Conservation (phyloP, 37 sponge, comb jelly and placozoan species). For the Hormiphora californensis region DNA sequence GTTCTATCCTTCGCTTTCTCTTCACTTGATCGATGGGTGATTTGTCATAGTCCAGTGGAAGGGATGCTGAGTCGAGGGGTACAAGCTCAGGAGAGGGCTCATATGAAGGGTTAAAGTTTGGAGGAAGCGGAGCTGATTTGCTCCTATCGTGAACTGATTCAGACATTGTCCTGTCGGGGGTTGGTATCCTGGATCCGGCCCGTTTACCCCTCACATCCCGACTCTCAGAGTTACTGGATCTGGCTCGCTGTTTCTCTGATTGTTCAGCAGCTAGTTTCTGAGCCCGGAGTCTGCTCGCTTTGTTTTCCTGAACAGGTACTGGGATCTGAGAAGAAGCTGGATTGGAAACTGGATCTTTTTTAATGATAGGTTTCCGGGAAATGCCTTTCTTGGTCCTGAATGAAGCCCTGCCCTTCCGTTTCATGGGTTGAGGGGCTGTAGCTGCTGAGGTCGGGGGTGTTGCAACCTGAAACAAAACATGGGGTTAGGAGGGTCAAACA, state of each 20-base stretch:
- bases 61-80: background rate
- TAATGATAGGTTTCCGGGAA: background rate
- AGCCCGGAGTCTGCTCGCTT: slow-evolving; percentile 23
- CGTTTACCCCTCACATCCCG: background rate
- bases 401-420: slow-evolving; percentile 1
- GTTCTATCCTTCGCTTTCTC: slow-evolving; percentile 22
- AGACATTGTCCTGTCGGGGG: background rate
- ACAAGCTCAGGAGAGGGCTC: slow-evolving; percentile 30
- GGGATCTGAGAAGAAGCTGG: too few species aligned
- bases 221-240: background rate
- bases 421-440: too few species aligned
- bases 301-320: background rate
- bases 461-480: background rate
- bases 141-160: too few species aligned
- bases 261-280: background rate
- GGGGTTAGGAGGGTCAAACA: background rate
- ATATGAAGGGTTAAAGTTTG: background rate
- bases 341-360: too few species aligned
- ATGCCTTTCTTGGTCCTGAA: slow-evolving; percentile 48
- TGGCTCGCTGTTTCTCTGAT: background rate
- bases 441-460: background rate
- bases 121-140: background rate
- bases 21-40: background rate
- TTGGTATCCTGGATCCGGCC: background rate
- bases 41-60: background rate